These are phyloP conservation scores for Eretmochelys imbricata DNA, from an alignment of 2,113 vertebrate species.

Conservation along the genomic window DNA sequence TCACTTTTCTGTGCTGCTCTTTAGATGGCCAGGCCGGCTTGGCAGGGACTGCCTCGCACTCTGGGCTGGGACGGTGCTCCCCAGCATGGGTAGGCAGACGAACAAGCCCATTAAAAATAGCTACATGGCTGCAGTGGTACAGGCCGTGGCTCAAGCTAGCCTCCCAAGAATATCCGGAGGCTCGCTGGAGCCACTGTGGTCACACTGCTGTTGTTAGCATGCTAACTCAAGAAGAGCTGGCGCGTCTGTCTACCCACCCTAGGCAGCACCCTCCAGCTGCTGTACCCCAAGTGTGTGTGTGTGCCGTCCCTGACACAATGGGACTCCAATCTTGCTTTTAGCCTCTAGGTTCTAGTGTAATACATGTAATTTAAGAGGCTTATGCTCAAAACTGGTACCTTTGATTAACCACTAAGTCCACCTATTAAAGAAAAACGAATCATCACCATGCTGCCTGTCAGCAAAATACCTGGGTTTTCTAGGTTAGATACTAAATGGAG, in stretches of 20 bases:
- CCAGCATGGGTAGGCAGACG: not conserved
- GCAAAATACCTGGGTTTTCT: not conserved
- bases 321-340: not conserved
- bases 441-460: not conserved
- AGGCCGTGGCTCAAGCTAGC: not conserved
- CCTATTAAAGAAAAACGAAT: not conserved
- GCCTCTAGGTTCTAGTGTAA: not conserved
- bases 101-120: no score
- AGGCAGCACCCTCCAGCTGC: not conserved
- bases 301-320: accelerated
- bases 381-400: not conserved
- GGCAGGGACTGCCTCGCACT: not conserved
- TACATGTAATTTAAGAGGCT: not conserved
- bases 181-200: not conserved
- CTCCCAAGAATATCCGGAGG: no score
- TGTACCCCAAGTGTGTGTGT: not conserved
- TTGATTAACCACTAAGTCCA: not conserved
- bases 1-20: not conserved
- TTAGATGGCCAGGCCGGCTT: not conserved
- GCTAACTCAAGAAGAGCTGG: not conserved
- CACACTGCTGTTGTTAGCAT: not conserved
- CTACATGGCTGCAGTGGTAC: not conserved
- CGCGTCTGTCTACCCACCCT: not conserved
- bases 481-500: slow-evolving; percentile 10
- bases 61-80: not conserved